Evolutionary conservation across 2,888 invertebrate genomes (phyloP).

Genomic region (Agrotis segetum): DNA sequence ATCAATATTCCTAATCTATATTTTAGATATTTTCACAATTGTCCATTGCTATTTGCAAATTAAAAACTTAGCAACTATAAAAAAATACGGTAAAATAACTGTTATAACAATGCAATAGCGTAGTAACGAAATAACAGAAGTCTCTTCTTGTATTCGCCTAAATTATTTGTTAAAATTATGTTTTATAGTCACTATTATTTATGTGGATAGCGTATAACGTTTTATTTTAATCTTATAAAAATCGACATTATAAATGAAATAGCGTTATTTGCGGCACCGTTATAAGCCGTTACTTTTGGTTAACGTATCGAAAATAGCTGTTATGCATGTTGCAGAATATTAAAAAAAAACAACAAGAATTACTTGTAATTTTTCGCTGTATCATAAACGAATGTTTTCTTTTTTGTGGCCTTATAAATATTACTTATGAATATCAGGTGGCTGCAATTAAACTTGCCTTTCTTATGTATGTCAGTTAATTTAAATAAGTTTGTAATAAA

Average conservation of each 20-base stretch:
- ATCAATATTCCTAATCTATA: slow-evolving; percentile 62
- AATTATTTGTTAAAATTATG: slow-evolving; percentile 70
- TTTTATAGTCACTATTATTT: slow-evolving; percentile 76
- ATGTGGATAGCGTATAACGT: slow-evolving; percentile 77
- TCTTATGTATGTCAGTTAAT: slow-evolving; percentile 54
- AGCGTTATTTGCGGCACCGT: slow-evolving; percentile 51
- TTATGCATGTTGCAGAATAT: slow-evolving; percentile 52
- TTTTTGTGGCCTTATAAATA: slow-evolving; percentile 74
- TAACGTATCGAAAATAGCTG: slow-evolving; percentile 49
- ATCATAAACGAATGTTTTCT: slow-evolving; percentile 58
- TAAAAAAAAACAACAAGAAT: slow-evolving; percentile 38
- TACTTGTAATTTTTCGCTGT: slow-evolving; percentile 54
- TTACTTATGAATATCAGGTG: slow-evolving; percentile 64
- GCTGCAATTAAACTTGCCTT: slow-evolving; percentile 61
- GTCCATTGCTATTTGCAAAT: slow-evolving; percentile 58
- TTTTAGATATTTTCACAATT: slow-evolving; percentile 59
- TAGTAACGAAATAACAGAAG: slow-evolving; percentile 48
- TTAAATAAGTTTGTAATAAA: slow-evolving; percentile 64
- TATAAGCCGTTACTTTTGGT: slow-evolving; percentile 41
- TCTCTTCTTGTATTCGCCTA: slow-evolving; percentile 63
- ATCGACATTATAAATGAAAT: slow-evolving; percentile 55
- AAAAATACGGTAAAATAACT: slow-evolving; percentile 45
- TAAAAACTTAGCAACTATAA: slow-evolving; percentile 42
- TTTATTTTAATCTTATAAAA: slow-evolving; percentile 67
- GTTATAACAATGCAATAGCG: slow-evolving; percentile 63